Conservation (phyloP, 2,888 invertebrate genomes). For the Pachymerium ferrugineum region DNA sequence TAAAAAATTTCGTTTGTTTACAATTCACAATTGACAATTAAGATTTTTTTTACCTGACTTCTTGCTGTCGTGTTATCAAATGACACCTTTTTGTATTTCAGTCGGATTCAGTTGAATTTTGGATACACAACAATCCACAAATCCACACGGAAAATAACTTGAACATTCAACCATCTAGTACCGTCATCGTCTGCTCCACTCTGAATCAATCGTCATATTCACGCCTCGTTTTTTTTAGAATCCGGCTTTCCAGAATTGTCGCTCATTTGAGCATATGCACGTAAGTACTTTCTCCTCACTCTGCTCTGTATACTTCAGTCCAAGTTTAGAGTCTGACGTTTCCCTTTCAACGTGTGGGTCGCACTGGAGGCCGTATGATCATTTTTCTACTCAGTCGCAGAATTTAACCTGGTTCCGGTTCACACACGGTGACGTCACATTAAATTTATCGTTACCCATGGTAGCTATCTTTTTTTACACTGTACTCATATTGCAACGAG, state of each 20-base stretch:
- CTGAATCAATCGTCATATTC: background rate
- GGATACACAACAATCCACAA: background rate
- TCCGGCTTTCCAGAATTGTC: background rate
- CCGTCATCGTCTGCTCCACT: background rate
- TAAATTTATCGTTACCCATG: too few species aligned
- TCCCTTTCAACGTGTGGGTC: background rate
- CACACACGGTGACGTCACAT: too few species aligned
- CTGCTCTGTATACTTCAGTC: background rate
- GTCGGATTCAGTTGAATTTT: background rate
- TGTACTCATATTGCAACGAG: too few species aligned
- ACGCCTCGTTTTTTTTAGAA: background rate
- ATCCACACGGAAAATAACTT: slow-evolving; percentile 5
- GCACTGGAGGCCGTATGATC: slow-evolving; percentile 1
- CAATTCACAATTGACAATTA: too few species aligned
- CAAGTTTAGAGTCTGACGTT: slow-evolving; percentile 14
- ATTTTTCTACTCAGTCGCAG: background rate
- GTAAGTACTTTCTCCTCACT: background rate
- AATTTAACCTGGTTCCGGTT: background rate
- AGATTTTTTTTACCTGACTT: background rate
- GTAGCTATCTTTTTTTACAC: too few species aligned
- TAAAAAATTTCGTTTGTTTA: background rate
- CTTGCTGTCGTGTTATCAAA: background rate
- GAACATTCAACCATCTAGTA: background rate
- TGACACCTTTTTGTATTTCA: background rate
- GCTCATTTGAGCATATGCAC: background rate